These are phyloP conservation scores for Onychomys leucogaster DNA, from an alignment of 2,797 vertebrate species.

Conservation along the genomic window DNA sequence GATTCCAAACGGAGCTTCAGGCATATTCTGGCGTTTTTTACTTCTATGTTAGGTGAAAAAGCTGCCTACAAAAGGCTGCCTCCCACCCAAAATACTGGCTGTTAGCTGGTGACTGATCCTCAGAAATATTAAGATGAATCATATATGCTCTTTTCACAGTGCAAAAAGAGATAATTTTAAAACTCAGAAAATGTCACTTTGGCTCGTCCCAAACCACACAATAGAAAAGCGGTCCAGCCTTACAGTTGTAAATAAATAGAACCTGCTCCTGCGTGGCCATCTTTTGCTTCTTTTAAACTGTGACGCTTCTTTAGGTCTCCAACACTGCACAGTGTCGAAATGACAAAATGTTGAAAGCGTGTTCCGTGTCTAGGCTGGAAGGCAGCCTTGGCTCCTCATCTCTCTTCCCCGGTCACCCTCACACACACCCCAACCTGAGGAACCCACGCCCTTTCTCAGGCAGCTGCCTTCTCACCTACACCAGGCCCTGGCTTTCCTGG, in stretches of 20 bases:
- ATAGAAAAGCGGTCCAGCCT: conserved; percentile 64
- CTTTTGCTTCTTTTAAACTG: conserved; percentile 50
- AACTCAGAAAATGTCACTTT: conserved; percentile 79
- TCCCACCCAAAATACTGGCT: conserved; percentile 76
- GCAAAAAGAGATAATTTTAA: conserved; percentile 80
- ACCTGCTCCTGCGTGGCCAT: conserved; percentile 57
- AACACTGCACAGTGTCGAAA: conserved; percentile 18
- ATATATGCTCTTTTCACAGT: conserved; percentile 78
- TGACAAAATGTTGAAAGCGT: conserved; percentile 7
- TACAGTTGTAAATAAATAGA: conserved; percentile 81
- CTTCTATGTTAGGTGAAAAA: conserved; percentile 71
- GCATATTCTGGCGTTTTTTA: conserved; percentile 62
- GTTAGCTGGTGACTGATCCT: conserved; percentile 73
- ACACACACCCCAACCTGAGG: background rate
- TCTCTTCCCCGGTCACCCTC: conserved; percentile 59
- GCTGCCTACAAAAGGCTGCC: conserved; percentile 79
- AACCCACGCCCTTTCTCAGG: conserved; percentile 54
- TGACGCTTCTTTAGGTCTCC: conserved; percentile 28
- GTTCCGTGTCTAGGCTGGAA: conserved; percentile 59
- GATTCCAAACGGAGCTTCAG: conserved; percentile 54
- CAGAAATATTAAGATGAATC: conserved; percentile 81
- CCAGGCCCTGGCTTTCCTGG: background rate
- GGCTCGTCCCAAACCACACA: conserved; percentile 57
- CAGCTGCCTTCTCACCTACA: conserved; percentile 36
- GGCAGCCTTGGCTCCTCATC: conserved; percentile 24